Base-by-base conservation (phyloP, 2,797 vertebrate genomes). In the Spizella passerina region DNA sequence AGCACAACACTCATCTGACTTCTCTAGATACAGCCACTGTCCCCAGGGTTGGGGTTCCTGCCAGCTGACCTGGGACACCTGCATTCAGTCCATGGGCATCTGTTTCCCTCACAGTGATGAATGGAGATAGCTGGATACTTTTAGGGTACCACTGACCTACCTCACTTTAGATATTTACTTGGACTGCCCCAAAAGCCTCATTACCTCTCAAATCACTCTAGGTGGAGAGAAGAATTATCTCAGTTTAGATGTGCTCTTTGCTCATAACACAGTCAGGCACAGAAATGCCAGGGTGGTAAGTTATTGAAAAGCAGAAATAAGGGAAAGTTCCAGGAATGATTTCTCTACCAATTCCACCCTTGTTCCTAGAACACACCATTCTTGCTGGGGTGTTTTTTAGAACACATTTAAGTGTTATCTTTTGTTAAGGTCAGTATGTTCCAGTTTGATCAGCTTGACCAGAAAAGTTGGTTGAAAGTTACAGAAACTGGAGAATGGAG, bases 181-280 rank as follows among this genome's bases (percentile, higher is more conserved):
- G 23, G 50, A 14, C 22, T 77, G 39, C 20, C 56, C 56, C 50
- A 27, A 82, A 85, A 90, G 13, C 60, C 46, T 34, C 2, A 0
- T 36, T 82, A 27, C 14, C 47, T 76, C 34, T 82, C 26, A 53
- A 24, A 65, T 44, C 14, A 9, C 20, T 69, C 14, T 38, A 38
- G n/a, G 5, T 12, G 19, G 21, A 78, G 32, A 46, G 7, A 57
- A 57, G 34, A 66, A 72, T 61, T 60, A 50, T 19, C 50, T 76
- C 46, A 22, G 32, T 57, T 91, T 84, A 72, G 29, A 2, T 47
- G 32, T 23, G 44, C n/a, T 34, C 50, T 34, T 49, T 75, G 17
- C 52, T 46, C 4, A 0, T 38, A 39, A 13, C 7, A 18, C 6
- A n/a, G 43, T 2, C 6, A 1, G 27, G 44, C n/a, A 46, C 34